Conservation (phyloP, 2,797 vertebrate genomes). For the Xenops minutus region DNA sequence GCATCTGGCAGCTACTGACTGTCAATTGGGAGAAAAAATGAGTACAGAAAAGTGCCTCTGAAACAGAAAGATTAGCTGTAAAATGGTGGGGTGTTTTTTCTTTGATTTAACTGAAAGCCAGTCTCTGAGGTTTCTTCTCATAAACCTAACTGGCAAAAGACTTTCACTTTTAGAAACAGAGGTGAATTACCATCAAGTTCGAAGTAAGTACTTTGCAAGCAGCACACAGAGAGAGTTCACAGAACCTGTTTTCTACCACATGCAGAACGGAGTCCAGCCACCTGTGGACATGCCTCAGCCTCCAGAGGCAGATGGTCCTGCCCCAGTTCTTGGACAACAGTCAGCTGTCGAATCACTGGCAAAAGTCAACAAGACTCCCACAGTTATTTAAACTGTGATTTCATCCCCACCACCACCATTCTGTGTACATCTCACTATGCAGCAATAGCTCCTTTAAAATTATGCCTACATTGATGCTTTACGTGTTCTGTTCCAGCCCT, state of each 20-base stretch:
- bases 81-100: not conserved
- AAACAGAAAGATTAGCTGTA: not conserved
- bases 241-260: not conserved
- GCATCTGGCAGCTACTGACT: slow-evolving; percentile 9
- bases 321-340: not conserved
- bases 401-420: not conserved
- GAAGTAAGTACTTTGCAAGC: not conserved
- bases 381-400: not conserved
- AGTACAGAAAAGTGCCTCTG: not conserved
- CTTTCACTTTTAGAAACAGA: not conserved
- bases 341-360: not conserved
- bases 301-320: not conserved
- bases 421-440: not conserved
- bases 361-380: not conserved
- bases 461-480: not conserved
- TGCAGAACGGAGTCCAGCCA: not conserved
- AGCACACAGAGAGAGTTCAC: not conserved
- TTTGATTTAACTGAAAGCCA: not conserved
- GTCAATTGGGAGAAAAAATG: not conserved
- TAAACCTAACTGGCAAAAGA: not conserved
- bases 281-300: not conserved
- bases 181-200: not conserved
- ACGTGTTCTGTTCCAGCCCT: not conserved
- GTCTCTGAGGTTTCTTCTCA: not conserved
- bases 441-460: not conserved